Base-by-base conservation (phyloP, 2,797 vertebrate species). In the Eurystomus glaucurus region DNA sequence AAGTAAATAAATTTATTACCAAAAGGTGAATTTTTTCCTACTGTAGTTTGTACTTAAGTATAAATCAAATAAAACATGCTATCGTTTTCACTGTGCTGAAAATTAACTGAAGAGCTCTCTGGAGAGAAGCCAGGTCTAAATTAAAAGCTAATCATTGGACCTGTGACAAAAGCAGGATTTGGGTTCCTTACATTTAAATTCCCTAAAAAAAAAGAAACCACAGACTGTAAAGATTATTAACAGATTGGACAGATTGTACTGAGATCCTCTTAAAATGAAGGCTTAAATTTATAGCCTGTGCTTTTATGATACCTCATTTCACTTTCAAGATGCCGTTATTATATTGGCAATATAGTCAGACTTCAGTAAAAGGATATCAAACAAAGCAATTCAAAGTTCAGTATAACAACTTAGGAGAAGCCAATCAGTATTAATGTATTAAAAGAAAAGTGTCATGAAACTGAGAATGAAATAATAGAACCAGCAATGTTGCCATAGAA, bases 381-480 rank as follows among this genome's bases (percentile, higher is more conserved):
- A 80, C 19, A 88, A 37, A 45, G 14, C 75, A 60, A 78, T 84
- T 93, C 66, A 79, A 60, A 89, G 85, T 72, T 64, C 62, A 57
- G 4, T 35, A 31, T 20, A 69, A 70, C 7, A 81, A 88, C 57
- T 90, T 66, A 78, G 60, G 18, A 85, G 48, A 77, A 80, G 33
- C 9, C 33, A 64, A 68, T 46, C 12, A 68, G 15, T 54, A 87
- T 64, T 58, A 84, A 17, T 9, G 17, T 55, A 21, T 85, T 85
- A 60, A 93, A 95, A 70, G 14, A 19, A 71, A 94, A 85, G 10
- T 68, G 26, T 70, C 6, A 29, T 86, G 52, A 86, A 86, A 11
- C 33, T 81, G 48, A 90, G 74, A 92, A 83, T 88, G 12, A 86
- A 93, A 45, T 65, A 70, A 79, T 14, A 92, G 23, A 85, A 69